These are phyloP conservation scores for Chromoteleia sp. DNA, from an alignment of 2,888 invertebrate genomes.

Conservation along the genomic window DNA sequence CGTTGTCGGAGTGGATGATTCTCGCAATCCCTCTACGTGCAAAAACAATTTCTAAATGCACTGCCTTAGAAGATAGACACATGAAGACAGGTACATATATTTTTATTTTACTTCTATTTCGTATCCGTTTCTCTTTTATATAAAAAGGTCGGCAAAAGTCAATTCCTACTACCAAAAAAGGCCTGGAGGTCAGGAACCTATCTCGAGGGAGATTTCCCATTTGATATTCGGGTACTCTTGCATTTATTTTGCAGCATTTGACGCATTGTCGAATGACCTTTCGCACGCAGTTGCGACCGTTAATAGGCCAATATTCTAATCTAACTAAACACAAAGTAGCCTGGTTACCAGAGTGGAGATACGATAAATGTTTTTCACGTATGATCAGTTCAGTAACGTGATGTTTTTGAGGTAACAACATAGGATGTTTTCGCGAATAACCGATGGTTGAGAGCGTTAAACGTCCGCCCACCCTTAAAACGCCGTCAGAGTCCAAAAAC, in stretches of 20 bases:
- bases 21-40: conserved; percentile 2
- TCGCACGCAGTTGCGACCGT: conserved; percentile 12
- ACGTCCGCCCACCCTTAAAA: too few relatives aligned
- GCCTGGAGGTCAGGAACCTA: conserved; percentile 11
- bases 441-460: too few relatives aligned
- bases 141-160: conserved; percentile 14
- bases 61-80: conserved; percentile 17
- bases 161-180: conserved; percentile 6
- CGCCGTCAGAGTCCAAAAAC: too few relatives aligned
- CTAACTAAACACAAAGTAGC: not conserved
- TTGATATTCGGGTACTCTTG: conserved; percentile 5
- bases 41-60: conserved; percentile 19
- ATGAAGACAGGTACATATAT: conserved; percentile 23
- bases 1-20: conserved; percentile 8
- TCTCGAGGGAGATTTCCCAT: conserved; percentile 45
- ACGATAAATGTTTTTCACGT: not conserved
- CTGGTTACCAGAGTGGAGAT: conserved; percentile 14
- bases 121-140: conserved; percentile 10
- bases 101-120: conserved; percentile 28
- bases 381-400: conserved; percentile 19
- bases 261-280: conserved; percentile 26
- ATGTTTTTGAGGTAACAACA: not conserved
- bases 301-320: conserved; percentile 25
- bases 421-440: not conserved
- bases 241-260: conserved; percentile 14